phyloP scores from a whole-genome alignment of 2,888 invertebrate species.

The Protodeltote pygarga region DNA sequence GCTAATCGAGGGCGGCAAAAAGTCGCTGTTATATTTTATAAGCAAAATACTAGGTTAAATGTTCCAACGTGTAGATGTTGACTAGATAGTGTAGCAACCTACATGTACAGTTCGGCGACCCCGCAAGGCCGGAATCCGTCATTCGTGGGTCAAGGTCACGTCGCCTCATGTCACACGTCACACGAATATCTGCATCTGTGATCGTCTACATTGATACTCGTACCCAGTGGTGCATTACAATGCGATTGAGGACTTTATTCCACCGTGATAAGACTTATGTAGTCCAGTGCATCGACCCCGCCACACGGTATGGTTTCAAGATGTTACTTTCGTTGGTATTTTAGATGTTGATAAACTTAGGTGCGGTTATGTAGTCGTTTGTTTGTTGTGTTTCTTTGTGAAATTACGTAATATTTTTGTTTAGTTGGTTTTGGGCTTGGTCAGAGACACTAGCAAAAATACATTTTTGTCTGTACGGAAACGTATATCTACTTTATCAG shows the following conservation, averaged over 20 bases:
- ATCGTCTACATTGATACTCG: slow-evolving; percentile 80
- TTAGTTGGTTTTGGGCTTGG: slow-evolving; percentile 27
- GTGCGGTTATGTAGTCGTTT: slow-evolving; percentile 54
- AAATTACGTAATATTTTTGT: slow-evolving; percentile 42
- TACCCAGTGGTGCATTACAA: slow-evolving; percentile 51
- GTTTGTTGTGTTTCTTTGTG: slow-evolving; percentile 36
- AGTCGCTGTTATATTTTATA: slow-evolving; percentile 34
- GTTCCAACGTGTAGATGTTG: slow-evolving; percentile 56
- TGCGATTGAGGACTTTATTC: slow-evolving; percentile 68
- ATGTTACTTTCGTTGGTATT: slow-evolving; percentile 80
- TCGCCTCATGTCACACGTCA: slow-evolving; percentile 74
- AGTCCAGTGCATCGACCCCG: slow-evolving; percentile 80
- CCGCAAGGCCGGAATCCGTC: slow-evolving; percentile 85
- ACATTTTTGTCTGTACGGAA: slow-evolving; percentile 19
- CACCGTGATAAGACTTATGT: slow-evolving; percentile 66
- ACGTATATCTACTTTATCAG: slow-evolving; percentile 15
- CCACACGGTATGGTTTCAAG: slow-evolving; percentile 67
- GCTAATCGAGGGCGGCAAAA: slow-evolving; percentile 30
- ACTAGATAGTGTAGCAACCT: slow-evolving; percentile 69
- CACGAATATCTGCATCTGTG: slow-evolving; percentile 80
- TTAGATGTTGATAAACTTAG: slow-evolving; percentile 63
- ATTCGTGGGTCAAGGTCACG: slow-evolving; percentile 82
- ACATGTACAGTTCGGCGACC: slow-evolving; percentile 75
- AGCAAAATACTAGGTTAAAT: slow-evolving; percentile 47
- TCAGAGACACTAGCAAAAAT: slow-evolving; percentile 24